These are phyloP conservation scores for human (Homo sapiens) DNA, from an alignment of 2,113 vertebrate species.

Conservation along the genomic window DNA sequence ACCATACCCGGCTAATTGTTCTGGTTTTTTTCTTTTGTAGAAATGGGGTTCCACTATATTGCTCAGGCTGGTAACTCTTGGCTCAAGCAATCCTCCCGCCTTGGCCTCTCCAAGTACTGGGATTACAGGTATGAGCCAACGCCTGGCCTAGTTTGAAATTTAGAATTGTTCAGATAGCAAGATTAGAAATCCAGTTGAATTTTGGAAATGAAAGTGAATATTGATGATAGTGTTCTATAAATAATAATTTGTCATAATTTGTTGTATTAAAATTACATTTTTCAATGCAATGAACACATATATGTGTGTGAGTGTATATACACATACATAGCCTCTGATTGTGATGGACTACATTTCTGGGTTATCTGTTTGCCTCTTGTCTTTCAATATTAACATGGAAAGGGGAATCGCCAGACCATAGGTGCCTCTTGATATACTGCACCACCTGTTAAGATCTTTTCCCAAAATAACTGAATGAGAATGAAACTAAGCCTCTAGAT, in stretches of 20 bases:
- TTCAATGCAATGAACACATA: neutral
- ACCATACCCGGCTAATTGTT: no score
- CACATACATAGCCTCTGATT: neutral
- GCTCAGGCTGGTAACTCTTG: no score
- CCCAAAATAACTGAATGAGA: conserved; percentile 17
- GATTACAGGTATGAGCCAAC: no score
- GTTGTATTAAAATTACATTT: neutral
- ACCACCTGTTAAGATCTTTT: neutral
- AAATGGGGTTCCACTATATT: no score
- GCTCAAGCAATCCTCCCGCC: no score
- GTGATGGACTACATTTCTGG: neutral
- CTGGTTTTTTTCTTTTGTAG: no score
- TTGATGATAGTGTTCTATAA: neutral
- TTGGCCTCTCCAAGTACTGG: no score
- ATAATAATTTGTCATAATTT: neutral
- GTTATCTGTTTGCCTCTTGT: neutral
- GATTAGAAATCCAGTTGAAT: neutral
- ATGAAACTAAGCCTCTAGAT: neutral
- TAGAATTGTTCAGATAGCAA: neutral
- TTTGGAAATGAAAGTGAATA: conserved; percentile 41
- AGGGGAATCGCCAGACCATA: neutral
- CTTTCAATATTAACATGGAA: conserved; percentile 18
- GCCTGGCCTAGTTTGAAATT: neutral
- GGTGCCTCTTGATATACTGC: neutral
- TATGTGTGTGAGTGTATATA: no score